Conservation (phyloP, 2,113 vertebrate genomes). For the Garra rufa region DNA sequence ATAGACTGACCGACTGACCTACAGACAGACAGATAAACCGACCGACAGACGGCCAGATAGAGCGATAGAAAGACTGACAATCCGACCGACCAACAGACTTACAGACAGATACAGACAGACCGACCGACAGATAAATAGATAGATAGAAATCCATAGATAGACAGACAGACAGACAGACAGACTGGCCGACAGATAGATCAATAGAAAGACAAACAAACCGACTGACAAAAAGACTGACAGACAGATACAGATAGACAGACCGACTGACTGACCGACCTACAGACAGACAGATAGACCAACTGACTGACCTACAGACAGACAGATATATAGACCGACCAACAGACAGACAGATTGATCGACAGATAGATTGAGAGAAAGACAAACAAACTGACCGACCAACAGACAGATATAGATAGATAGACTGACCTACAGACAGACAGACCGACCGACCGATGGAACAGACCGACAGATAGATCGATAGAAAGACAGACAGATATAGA, state of each 20-base stretch:
- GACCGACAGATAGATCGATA: background rate
- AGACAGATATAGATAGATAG: too few species aligned
- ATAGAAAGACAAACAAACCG: background rate
- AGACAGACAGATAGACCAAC: too few species aligned
- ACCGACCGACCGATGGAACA: background rate
- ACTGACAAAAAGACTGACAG: too few species aligned
- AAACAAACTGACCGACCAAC: background rate
- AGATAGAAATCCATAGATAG: too few species aligned
- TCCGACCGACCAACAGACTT: background rate
- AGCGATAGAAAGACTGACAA: background rate
- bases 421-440: background rate
- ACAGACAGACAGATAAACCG: background rate
- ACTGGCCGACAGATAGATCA: background rate
- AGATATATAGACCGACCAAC: background rate
- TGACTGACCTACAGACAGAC: accelerated
- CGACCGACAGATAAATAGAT: background rate
- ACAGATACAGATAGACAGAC: too few species aligned
- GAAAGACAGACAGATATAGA: background rate
- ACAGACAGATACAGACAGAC: too few species aligned
- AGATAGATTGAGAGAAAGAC: background rate
- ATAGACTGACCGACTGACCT: background rate
- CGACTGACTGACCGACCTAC: too few species aligned
- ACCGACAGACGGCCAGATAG: background rate
- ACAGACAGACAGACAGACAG: background rate
- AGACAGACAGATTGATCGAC: background rate